Base-by-base conservation (phyloP, 2,113 vertebrate species). In the Pedetes capensis region DNA sequence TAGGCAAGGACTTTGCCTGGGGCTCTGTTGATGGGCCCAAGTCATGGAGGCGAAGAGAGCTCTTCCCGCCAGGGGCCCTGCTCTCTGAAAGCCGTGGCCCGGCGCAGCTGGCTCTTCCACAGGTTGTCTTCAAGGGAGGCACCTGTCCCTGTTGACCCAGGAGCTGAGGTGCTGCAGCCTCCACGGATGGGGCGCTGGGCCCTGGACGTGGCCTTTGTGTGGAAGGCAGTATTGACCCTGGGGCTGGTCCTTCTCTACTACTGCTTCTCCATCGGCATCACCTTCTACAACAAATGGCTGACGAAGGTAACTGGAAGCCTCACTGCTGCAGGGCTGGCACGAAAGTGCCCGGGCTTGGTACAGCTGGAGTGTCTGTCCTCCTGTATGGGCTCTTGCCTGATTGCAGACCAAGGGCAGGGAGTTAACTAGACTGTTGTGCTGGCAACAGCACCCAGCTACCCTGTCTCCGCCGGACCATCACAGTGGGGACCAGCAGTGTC, bases 261-360 rank as follows among this genome's bases (percentile, higher is more conserved):
- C 94, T 98, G 98, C 96, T 99, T 99, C 98, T 99, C 99, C 64
- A 99, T 99, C 18, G 99, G 99, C 84, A 99, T 99, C 98, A 99
- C 99, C 53, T 99, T 99, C 98, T 99, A 99, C 97, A 99, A 99
- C 98, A 99, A 99, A 97, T 99, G 99, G 99, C 98, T 99, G 17
- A 99, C 99, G 91, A 99, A 99, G 98, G 99, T 99, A 97, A 53
- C 27, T 0, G 0, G 49, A 9, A 83, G 9, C 85, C 51, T n/a
- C 1, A 12, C 20, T 13, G 1, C 72, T 0, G 7, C 12, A 17
- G 17, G 91, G 8, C 37, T 32, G 89, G 59, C 34, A 3, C 5
- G n/a, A 32, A 22, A 16, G 59, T 9, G 83, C 42, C n/a, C 1
- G 0, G 18, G 7, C 0, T 55, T 0, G 37, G 57, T 37, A 23